Evolutionary conservation across 2,113 vertebrate species (phyloP), one percentile per base, ranked within the genome.

Genomic region (Lathamus discolor): DNA sequence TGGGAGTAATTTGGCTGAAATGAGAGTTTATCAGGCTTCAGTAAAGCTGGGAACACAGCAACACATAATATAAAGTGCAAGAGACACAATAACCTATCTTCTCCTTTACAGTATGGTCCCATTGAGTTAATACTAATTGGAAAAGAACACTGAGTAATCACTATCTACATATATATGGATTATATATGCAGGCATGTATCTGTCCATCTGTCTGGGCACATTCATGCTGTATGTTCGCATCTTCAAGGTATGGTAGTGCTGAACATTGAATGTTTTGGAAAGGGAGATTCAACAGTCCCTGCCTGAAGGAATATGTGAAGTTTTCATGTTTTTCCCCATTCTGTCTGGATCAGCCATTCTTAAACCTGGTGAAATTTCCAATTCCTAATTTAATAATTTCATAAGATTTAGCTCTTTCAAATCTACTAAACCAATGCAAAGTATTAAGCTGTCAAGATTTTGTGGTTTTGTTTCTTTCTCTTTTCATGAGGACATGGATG

Each of bases 261-360:
- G 79, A 96, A 96, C 94, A 93, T 81, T 22, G 73, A 88, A 74
- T 90, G 22, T 87, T 95, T 96, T 95, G 86, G 88, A 96, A 97
- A 88, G 20, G 13, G 54, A 63, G 11, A 62, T 93, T 75, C 78
- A 90, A 70, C 91, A 97, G 93, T 82, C 33, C 54, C 31, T 76
- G 19, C 54, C 63, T 89, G 64, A 95, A 89, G 37, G 55, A 66
- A 35, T 87, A 31, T 3, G 13, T 85, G 62, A 86, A 48, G 55
- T 87, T 70, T 85, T 48, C 17, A 4, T 75, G 27, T 69, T 88
- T n/a, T 37, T 94, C 83, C 81, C 61, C 92, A 9, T 72, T 96
- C 39, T 44, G 61, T 76, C 28, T 82, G 63, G 24, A 43, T 27
- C 51, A 52, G 61, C 43, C 46, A 68, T 96, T 93, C 59, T 67